Evolutionary conservation across 2,797 vertebrate genomes (phyloP).

Genomic region (Pithecia hirsuta): DNA sequence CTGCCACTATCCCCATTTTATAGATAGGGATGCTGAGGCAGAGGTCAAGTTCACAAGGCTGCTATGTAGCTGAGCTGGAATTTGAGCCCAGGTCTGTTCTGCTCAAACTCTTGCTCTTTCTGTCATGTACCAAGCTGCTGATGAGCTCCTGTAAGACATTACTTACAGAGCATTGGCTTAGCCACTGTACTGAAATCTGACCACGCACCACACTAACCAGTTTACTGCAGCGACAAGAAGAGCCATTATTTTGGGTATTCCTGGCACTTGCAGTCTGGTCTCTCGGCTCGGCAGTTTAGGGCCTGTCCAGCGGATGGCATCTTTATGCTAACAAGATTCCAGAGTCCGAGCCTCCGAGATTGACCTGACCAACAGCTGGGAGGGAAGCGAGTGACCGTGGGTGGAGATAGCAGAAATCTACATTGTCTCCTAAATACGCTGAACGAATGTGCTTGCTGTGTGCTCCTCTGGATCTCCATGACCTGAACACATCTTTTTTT

Average conservation of each 20-base stretch:
- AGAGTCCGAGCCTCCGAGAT: neutral
- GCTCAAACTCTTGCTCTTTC: neutral
- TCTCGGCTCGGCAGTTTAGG: neutral
- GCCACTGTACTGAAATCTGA: neutral
- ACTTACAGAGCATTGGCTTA: neutral
- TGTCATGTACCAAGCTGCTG: neutral
- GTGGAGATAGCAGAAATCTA: neutral
- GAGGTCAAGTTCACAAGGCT: neutral
- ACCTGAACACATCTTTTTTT: neutral
- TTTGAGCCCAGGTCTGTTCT: neutral
- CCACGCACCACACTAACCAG: too few relatives aligned
- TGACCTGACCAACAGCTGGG: neutral
- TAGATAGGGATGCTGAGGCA: neutral
- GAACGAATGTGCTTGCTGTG: fast-evolving
- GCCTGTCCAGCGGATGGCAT: neutral
- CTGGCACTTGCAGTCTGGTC: neutral
- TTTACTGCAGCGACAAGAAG: too few relatives aligned
- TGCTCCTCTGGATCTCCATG: neutral
- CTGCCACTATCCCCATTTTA: neutral
- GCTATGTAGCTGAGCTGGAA: neutral
- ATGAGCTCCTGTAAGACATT: neutral
- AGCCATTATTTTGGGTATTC: neutral
- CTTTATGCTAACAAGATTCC: neutral
- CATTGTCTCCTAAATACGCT: neutral
- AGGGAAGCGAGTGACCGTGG: neutral